Percentiles rank a stretch among this genome's conserved stretches.
Evolutionary conservation across 2,888 invertebrate genomes (phyloP).

Genomic region (Amphimallon solstitiale): DNA sequence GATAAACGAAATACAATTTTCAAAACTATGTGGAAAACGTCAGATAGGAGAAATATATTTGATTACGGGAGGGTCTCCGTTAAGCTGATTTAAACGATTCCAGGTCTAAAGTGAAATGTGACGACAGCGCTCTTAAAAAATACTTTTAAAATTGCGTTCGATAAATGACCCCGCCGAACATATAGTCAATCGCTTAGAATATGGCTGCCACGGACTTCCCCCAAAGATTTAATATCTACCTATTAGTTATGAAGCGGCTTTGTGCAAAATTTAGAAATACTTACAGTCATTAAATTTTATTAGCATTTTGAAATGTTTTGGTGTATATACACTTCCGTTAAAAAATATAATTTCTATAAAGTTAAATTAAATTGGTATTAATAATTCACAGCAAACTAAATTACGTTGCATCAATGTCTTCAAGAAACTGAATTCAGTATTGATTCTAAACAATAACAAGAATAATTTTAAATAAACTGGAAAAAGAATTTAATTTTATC

Average conservation of each 20-base stretch:
- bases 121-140: slow-evolving; percentile 47
- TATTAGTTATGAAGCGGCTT: slow-evolving; percentile 7
- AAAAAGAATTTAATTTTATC: too few species aligned
- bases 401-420: too few species aligned
- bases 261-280: slow-evolving; percentile 4
- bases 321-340: too few species aligned
- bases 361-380: too few species aligned
- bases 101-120: slow-evolving; percentile 50
- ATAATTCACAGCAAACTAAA: too few species aligned
- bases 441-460: too few species aligned
- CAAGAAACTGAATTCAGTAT: too few species aligned
- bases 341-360: too few species aligned
- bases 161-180: slow-evolving; percentile 60
- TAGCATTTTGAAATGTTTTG: too few species aligned
- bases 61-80: slow-evolving; percentile 52
- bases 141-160: slow-evolving; percentile 56
- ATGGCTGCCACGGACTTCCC: slow-evolving; percentile 56
- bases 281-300: too few species aligned
- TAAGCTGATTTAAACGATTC: slow-evolving; percentile 56
- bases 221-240: slow-evolving; percentile 36
- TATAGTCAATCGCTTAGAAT: slow-evolving; percentile 56
- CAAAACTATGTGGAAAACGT: slow-evolving; percentile 59
- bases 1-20: slow-evolving; percentile 59
- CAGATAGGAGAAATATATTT: slow-evolving; percentile 56
- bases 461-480: too few species aligned